These are phyloP conservation scores for Timema podura DNA, from an alignment of 2,888 invertebrate species.

Conservation along the genomic window DNA sequence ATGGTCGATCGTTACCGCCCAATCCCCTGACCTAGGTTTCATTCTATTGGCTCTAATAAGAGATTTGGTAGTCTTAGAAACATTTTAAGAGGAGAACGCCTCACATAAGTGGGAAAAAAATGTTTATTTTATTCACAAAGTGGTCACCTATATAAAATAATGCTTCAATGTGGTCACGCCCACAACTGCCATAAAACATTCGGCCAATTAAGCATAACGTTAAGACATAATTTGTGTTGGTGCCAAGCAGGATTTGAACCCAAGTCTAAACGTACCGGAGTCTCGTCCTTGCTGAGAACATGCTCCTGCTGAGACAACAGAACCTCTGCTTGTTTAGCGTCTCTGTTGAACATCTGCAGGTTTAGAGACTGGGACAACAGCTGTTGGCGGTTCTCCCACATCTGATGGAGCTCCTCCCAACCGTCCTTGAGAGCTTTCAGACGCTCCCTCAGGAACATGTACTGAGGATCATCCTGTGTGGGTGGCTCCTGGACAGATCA, in stretches of 20 bases:
- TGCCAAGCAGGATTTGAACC: no score
- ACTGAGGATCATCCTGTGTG: conserved; percentile 95
- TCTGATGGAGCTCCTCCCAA: conserved; percentile 98
- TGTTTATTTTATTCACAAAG: not conserved
- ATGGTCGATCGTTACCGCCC: no score
- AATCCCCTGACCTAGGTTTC: no score
- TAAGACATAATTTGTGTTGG: no score
- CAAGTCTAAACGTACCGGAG: conserved; percentile 66
- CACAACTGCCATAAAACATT: no score
- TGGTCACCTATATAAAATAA: no score
- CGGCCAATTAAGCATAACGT: no score
- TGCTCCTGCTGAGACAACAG: conserved; percentile 97
- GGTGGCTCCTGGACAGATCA: conserved; percentile 58
- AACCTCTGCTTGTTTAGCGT: conserved; percentile 96
- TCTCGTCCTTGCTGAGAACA: conserved; percentile 93
- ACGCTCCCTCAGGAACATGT: conserved; percentile 99
- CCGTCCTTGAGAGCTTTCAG: conserved; percentile 97
- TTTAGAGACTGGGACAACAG: conserved; percentile 92
- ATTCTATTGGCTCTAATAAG: no score
- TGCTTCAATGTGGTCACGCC: no score
- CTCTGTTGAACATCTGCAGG: conserved; percentile 91
- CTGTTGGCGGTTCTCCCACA: conserved; percentile 99
- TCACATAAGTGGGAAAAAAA: no score
- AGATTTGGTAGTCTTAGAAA: no score
- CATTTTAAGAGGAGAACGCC: no score